Conservation (phyloP, 23 tunicate genomes). For the Oikopleura albicans region DNA sequence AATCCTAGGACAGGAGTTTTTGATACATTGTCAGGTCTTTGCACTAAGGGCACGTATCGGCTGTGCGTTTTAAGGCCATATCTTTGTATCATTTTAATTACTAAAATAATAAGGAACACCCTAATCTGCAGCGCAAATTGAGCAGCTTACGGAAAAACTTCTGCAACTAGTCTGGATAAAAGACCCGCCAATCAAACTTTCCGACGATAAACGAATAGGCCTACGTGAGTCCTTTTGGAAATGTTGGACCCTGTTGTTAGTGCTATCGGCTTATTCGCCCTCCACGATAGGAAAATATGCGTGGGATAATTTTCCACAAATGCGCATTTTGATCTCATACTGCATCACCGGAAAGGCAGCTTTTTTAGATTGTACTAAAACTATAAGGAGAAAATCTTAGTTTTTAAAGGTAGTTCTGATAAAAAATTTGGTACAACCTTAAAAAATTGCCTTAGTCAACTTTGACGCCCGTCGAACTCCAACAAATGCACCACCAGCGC, state of each 20-base stretch:
- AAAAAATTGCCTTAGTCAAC: too few species aligned
- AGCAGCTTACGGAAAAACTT: neutral
- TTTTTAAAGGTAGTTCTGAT: too few species aligned
- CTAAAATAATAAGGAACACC: too few species aligned
- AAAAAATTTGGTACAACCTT: too few species aligned
- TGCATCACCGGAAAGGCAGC: neutral
- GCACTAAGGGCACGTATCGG: too few species aligned
- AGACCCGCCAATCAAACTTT: neutral
- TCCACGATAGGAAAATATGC: neutral
- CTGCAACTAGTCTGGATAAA: neutral
- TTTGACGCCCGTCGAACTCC: neutral
- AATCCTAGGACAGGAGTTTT: too few species aligned
- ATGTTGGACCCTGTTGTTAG: neutral
- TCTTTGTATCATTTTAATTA: too few species aligned
- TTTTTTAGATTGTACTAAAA: too few species aligned
- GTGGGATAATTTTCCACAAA: neutral
- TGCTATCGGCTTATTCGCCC: neutral
- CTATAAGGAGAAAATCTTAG: too few species aligned
- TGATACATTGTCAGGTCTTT: too few species aligned
- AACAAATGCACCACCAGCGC: neutral
- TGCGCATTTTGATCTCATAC: neutral
- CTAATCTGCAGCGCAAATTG: too few species aligned
- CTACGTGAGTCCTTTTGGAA: neutral
- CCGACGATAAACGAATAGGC: neutral
- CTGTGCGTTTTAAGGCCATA: too few species aligned